Percentiles rank a stretch among this genome's conserved stretches.
Conservation (phyloP, 2,888 invertebrate species). For the Nomada fucata region DNA sequence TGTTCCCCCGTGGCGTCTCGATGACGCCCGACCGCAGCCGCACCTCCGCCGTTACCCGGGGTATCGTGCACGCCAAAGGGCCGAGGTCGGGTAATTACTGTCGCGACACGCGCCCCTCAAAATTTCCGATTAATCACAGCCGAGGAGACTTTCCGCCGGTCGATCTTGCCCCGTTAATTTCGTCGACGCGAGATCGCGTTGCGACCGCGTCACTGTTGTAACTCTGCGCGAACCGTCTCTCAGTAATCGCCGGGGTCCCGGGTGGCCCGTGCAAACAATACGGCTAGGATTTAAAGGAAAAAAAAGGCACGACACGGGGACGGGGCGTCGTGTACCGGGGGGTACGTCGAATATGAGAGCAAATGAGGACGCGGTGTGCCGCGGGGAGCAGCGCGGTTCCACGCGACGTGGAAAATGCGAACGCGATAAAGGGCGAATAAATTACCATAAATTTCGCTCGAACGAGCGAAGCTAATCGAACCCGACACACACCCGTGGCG, state of each 20-base stretch:
- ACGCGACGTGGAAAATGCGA: conserved; percentile 9
- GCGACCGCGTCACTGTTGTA: neutral
- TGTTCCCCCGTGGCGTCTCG: conserved; percentile 63
- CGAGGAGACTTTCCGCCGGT: conserved; percentile 6
- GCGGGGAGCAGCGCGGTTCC: neutral
- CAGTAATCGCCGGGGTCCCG: neutral
- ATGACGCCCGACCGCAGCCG: conserved; percentile 62
- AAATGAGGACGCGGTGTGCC: neutral
- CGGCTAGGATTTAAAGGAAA: neutral
- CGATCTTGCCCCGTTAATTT: conserved; percentile 3
- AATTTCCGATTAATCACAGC: conserved; percentile 42
- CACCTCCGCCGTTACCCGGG: conserved; percentile 27
- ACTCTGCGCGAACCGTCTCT: neutral
- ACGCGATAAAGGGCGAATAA: conserved; percentile 43
- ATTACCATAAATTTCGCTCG: conserved; percentile 43
- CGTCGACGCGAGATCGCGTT: neutral
- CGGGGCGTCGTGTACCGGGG: no score
- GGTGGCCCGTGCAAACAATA: neutral
- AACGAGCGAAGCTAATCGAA: conserved; percentile 32
- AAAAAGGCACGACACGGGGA: neutral
- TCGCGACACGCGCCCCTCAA: conserved; percentile 40
- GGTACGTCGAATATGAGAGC: neutral
- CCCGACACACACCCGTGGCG: conserved; percentile 3
- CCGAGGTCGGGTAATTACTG: conserved; percentile 55
- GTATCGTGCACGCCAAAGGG: conserved; percentile 39